Conservation (phyloP, 2,797 vertebrate genomes). For the Clarias platycephalus region DNA sequence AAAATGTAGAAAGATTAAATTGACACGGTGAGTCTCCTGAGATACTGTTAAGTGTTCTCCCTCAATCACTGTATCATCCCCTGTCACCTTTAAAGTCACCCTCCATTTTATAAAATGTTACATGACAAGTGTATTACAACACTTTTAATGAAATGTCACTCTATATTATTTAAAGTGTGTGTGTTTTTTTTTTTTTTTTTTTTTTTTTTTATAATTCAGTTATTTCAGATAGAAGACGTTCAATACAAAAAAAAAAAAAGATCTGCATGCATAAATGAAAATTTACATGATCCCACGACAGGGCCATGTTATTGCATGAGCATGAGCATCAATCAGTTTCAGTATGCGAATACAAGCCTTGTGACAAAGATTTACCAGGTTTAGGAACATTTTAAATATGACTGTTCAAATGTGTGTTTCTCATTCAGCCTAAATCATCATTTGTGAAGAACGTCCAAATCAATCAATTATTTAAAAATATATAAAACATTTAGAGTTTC, state of each 20-base stretch:
- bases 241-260: not conserved
- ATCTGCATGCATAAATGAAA: not conserved
- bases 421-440: not conserved
- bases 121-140: not conserved
- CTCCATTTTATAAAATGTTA: constrained; percentile 7
- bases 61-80: constrained; percentile 35
- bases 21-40: constrained; percentile 15
- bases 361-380: not conserved
- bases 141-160: not conserved
- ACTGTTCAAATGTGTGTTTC: not conserved
- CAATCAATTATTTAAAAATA: not conserved
- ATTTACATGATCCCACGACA: not conserved
- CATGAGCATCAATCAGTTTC: not conserved
- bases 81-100: constrained; percentile 37
- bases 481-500: not conserved
- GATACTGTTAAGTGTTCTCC: constrained; percentile 24
- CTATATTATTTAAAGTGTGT: not conserved
- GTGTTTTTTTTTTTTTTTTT: not conserved
- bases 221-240: not conserved
- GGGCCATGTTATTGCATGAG: not conserved
- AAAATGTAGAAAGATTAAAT: constrained; percentile 29
- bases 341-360: not conserved
- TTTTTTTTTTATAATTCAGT: too few relatives aligned
- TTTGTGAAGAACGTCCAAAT: not conserved
- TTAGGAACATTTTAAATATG: not conserved